A percentile compares a stretch with the other conserved stretches of the same genome.
Evolutionary conservation across 2,888 invertebrate genomes (phyloP).

Genomic region (Nyleta sp.): DNA sequence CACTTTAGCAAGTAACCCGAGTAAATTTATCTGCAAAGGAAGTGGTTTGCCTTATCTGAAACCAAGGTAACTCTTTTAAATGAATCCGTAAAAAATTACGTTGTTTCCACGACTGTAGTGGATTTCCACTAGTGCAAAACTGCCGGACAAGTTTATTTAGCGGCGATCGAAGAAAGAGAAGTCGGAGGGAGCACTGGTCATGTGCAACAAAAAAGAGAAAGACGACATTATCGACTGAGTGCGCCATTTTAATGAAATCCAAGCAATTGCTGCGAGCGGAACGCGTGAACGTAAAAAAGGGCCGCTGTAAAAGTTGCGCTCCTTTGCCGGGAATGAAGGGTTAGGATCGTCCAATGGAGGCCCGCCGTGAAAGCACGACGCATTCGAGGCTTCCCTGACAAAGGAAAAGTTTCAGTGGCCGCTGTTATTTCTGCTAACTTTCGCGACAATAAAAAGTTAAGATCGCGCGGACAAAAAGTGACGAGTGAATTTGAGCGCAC

Average conservation of each 20-base stretch:
- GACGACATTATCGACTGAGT: slow-evolving; percentile 45
- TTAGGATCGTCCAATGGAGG: slow-evolving; percentile 34
- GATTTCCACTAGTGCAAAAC: slow-evolving; percentile 4
- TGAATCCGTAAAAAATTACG: slow-evolving; percentile 34
- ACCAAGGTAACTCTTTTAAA: slow-evolving; percentile 37
- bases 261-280: slow-evolving; percentile 42
- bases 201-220: slow-evolving; percentile 31
- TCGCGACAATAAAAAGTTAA: slow-evolving; percentile 10
- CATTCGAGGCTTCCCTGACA: slow-evolving; percentile 26
- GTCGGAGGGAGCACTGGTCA: neutral
- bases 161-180: neutral
- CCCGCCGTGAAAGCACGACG: slow-evolving; percentile 33
- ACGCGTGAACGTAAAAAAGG: slow-evolving; percentile 47
- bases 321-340: slow-evolving; percentile 37
- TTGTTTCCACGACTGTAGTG: slow-evolving; percentile 17
- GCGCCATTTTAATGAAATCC: slow-evolving; percentile 54
- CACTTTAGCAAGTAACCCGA: slow-evolving; percentile 26
- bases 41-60: slow-evolving; percentile 46
- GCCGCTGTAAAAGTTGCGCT: slow-evolving; percentile 37
- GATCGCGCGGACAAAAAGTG: slow-evolving; percentile 6
- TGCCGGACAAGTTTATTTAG: slow-evolving; percentile 31
- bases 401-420: slow-evolving; percentile 18
- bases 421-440: slow-evolving; percentile 26
- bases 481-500: slow-evolving; percentile 6
- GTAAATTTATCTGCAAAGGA: slow-evolving; percentile 45